Evolutionary conservation across 2,797 vertebrate species (phyloP), one percentile per base, ranked within the genome.

Genomic region (Xenops minutus): DNA sequence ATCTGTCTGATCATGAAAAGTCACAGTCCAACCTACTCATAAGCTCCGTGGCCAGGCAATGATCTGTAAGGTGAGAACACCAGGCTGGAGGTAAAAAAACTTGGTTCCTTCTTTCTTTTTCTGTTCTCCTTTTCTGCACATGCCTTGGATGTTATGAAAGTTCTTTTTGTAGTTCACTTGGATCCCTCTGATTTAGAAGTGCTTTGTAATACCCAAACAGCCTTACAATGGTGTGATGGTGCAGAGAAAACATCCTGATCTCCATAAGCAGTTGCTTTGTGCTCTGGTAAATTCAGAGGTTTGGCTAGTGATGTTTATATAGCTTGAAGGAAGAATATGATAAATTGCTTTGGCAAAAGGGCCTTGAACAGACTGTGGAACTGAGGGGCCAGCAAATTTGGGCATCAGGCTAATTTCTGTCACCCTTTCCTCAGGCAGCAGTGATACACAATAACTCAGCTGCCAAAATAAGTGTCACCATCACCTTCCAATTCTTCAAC

Each of bases 401-500:
- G 39, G 14, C 61, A 85, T 61, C 54, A 61, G 79, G 59, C 10
- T 93, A 61, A 92, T 92, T 93, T 71, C 73, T 93, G 74, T 56
- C 52, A 39, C 43, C 9, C 14, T 93, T 90, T 79, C 41, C 63
- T 88, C 56, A 63, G 69, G 36, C 90, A 84, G 24, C 36, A 75
- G 36, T 39, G 79, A 37, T 59, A 29, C 51, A 76, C 62, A 84
- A 44, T 90, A 84, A 76, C 21, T 54, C 36, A 92, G 44, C 80
- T 92, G 89, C 92, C 92, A 84, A 78, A 71, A 63, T 27, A 44
- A 90, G 37, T 19, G 71, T 88, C 73, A 76, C 49, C 67, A 87
- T 88, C 93, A 92, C 30, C 54, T 92, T 87, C 81, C 71, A 89
- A 41, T 82, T 54, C 83, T 86, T 85, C 52, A 88, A 18, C n/a